A percentile compares a stretch with the other conserved stretches of the same genome.
Evolutionary conservation across 2,797 vertebrate species (phyloP).

Genomic region (Gymnothorax reevesii): DNA sequence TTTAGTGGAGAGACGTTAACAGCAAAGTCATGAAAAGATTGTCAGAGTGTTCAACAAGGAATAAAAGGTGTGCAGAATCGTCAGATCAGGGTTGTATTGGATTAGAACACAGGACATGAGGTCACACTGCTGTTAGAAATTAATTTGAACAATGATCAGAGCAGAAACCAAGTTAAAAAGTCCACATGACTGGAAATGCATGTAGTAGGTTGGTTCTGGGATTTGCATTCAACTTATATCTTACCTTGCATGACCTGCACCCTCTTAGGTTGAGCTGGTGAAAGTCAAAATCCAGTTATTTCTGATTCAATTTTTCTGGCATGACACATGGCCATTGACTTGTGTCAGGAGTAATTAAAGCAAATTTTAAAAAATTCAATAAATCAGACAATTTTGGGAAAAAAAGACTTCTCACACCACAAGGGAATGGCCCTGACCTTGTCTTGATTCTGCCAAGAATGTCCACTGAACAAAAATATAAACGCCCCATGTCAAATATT

Average conservation of each 20-base stretch:
- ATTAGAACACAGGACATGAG: conserved; percentile 7
- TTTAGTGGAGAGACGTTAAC: background rate
- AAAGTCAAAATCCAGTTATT: conserved; percentile 49
- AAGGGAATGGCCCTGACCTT: background rate
- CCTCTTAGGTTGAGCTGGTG: conserved; percentile 52
- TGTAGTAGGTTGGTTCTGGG: conserved; percentile 5
- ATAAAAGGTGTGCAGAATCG: background rate
- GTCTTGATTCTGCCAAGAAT: background rate
- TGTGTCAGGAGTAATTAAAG: background rate
- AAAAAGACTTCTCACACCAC: background rate
- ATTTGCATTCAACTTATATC: conserved; percentile 23
- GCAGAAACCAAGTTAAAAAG: background rate
- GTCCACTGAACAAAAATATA: no score
- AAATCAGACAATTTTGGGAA: background rate
- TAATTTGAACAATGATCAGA: background rate
- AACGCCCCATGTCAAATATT: no score
- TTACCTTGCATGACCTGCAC: conserved; percentile 52
- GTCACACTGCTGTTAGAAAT: background rate
- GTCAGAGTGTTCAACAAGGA: background rate
- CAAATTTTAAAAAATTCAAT: background rate
- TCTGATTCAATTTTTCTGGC: background rate
- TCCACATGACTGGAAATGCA: background rate
- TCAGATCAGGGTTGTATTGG: background rate
- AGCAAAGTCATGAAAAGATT: background rate
- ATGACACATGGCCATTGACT: background rate